These are phyloP conservation scores for Lophotis ruficrista DNA, from an alignment of 2,113 vertebrate species.

Conservation along the genomic window DNA sequence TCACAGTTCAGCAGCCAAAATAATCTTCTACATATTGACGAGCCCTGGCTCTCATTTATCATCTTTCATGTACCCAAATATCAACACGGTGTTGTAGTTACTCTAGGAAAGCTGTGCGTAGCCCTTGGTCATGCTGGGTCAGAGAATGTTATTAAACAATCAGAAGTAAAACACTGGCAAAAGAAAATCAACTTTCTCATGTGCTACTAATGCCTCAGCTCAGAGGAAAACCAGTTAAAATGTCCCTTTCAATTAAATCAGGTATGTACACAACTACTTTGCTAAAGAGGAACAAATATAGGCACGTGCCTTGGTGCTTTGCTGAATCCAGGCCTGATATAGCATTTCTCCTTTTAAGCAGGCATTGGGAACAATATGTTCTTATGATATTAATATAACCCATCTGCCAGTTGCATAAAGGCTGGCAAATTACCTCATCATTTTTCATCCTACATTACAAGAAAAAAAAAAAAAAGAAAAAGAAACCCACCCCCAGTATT, in stretches of 20 bases:
- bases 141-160: not conserved
- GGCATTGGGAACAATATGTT: slow-evolving; percentile 57
- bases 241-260: not conserved
- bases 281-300: slow-evolving; percentile 12
- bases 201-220: not conserved
- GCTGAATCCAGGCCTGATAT: slow-evolving; percentile 20
- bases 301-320: not conserved
- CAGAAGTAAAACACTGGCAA: not conserved
- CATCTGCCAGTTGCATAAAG: slow-evolving; percentile 65
- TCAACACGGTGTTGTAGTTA: not conserved
- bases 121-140: not conserved
- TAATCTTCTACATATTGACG: not conserved
- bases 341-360: slow-evolving; percentile 26
- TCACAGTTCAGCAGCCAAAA: not conserved
- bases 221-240: not conserved
- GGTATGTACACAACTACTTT: not conserved
- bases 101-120: not conserved
- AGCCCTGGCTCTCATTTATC: not conserved
- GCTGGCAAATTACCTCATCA: slow-evolving; percentile 40
- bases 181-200: not conserved
- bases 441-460: slow-evolving; percentile 36
- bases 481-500: not conserved
- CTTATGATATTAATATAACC: slow-evolving; percentile 66
- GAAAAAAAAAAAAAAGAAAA: slow-evolving; percentile 12
- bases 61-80: not conserved